A percentile compares a stretch with the other conserved stretches of the same genome.
These are phyloP conservation scores for Cotesia congregata DNA, from an alignment of 2,888 invertebrate genomes.

Conservation along the genomic window DNA sequence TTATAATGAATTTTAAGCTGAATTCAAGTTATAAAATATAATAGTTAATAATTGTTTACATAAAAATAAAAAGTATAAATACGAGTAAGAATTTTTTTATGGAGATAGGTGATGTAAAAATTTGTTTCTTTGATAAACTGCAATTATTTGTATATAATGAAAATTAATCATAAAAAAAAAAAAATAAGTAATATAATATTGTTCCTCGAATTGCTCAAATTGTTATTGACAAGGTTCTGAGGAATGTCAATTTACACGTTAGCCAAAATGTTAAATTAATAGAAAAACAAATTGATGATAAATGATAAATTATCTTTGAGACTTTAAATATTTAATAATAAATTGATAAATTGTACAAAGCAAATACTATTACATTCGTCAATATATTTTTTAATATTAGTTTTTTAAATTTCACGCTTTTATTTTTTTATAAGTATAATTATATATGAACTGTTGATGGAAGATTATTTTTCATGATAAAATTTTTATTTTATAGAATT, in stretches of 20 bases:
- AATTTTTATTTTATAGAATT: neutral
- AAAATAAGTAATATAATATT: neutral
- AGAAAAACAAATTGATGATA: neutral
- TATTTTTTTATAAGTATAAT: neutral
- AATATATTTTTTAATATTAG: neutral
- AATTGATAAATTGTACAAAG: neutral
- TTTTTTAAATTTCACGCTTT: neutral
- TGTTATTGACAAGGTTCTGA: neutral
- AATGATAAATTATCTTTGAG: neutral
- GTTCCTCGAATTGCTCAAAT: neutral
- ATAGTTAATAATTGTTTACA: neutral
- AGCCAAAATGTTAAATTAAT: neutral
- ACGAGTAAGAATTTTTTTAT: neutral
- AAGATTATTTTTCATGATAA: neutral
- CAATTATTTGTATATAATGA: neutral
- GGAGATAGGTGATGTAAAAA: neutral
- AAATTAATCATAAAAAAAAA: neutral
- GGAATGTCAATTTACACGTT: neutral
- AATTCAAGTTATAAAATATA: neutral
- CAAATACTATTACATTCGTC: neutral
- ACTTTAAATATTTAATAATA: neutral
- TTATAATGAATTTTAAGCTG: constrained; percentile 14
- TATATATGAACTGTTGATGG: neutral
- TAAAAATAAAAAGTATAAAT: neutral
- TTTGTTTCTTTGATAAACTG: constrained; percentile 1